Evolutionary conservation across 2,113 vertebrate genomes (phyloP).

Genomic region (Phycodurus eques): DNA sequence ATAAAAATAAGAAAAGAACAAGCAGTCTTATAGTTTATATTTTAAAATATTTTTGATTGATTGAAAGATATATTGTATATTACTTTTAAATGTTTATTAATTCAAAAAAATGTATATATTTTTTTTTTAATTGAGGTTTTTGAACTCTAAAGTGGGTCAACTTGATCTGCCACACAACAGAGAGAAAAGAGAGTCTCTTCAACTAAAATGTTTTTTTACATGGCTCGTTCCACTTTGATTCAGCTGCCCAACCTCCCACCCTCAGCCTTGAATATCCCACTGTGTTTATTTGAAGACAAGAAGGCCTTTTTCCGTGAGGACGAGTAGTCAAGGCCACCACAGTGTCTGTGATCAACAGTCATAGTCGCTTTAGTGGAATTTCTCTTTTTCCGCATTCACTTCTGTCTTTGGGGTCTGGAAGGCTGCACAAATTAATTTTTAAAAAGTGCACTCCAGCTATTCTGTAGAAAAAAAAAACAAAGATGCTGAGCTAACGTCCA

Average conservation of each 20-base stretch:
- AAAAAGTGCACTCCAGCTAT: neutral
- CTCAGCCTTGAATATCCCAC: neutral
- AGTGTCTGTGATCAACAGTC: neutral
- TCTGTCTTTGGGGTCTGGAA: neutral
- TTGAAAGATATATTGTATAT: too few relatives aligned
- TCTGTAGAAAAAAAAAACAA: too few relatives aligned
- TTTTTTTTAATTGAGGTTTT: neutral
- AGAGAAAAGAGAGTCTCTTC: neutral
- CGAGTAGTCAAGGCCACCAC: neutral
- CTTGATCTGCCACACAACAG: neutral
- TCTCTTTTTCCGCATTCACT: neutral
- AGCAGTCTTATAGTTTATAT: too few relatives aligned
- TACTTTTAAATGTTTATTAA: too few relatives aligned
- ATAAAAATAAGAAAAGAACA: too few relatives aligned
- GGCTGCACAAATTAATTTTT: neutral
- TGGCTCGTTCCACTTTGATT: neutral
- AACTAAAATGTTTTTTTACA: neutral
- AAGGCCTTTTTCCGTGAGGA: neutral
- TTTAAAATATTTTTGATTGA: too few relatives aligned
- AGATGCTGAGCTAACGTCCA: neutral
- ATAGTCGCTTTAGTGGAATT: neutral
- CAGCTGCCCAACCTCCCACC: neutral
- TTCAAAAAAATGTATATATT: neutral
- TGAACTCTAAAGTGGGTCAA: neutral
- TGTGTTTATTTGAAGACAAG: neutral